Evolutionary conservation across 2,113 vertebrate species (phyloP), one percentile per base, ranked within the genome.

Genomic region (Plestiodon gilberti): DNA sequence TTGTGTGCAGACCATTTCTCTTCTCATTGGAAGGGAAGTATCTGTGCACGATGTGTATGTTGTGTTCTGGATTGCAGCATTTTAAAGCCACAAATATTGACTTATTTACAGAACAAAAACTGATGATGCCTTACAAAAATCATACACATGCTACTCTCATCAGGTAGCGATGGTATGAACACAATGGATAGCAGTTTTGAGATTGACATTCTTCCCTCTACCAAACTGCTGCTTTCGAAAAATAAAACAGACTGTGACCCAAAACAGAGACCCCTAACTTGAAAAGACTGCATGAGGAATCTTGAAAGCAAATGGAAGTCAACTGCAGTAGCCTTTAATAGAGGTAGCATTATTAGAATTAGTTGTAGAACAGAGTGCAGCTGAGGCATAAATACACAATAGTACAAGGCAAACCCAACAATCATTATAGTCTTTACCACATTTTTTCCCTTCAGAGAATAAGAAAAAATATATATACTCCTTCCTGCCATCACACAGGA

Each of bases 301-400:
- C 87, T 83, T 64, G 88, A 90, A 94, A 94, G 93, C 89, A 95
- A 94, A 92, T 86, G 89, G 91, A 93, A 96, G 91, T 92, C 89
- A 94, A 90, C 61, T 4, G 95, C 95, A 96, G 89, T 82, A 96
- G 93, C 96, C 93, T 93, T 94, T 90, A 94, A 95, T 93, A 96
- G 96, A 97, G 96, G 96, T 96, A 96, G 96, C 96, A 95, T 14
- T 95, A 93, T 93, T 83, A 95, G 89, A 92, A 92, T 94, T 94
- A 95, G 95, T 92, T 88, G 87, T 70, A 86, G 75, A 89, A 89
- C 92, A 93, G 92, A 95, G 94, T 94, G 95, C 95, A 93, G 88
- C 93, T 89, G 81, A 92, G 84, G 73, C 89, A 52, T 87, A 78
- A 88, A 90, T 81, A 90, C 83, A 92, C 89, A 69, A 85, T 3